A percentile compares a stretch with the other conserved stretches of the same genome.
phyloP scores from a whole-genome alignment of 2,113 vertebrate species.

The Gulo gulo region DNA sequence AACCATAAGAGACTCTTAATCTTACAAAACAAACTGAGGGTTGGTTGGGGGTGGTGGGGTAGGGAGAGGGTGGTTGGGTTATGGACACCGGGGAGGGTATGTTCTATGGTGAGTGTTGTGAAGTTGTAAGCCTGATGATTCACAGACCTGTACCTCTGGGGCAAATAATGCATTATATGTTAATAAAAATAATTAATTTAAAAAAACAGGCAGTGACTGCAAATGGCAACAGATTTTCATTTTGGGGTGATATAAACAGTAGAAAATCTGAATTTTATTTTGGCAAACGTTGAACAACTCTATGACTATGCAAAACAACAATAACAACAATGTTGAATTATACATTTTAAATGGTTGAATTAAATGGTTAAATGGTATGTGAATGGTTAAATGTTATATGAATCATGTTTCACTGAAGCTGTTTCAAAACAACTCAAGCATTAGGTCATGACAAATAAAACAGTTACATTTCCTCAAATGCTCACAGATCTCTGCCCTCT shows the following conservation, averaged over 20 bases:
- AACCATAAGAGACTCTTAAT: too few relatives aligned
- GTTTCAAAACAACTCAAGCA: background rate
- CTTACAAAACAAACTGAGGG: too few relatives aligned
- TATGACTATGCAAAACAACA: background rate
- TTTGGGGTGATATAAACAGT: background rate
- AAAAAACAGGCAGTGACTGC: background rate
- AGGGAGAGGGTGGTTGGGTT: too few relatives aligned
- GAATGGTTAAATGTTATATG: background rate
- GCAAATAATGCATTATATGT: too few relatives aligned
- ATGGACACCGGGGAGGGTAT: too few relatives aligned
- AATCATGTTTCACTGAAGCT: background rate
- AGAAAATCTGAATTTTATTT: background rate
- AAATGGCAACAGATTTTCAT: background rate
- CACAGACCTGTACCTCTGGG: too few relatives aligned
- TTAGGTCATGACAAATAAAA: background rate
- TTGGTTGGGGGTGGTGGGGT: too few relatives aligned
- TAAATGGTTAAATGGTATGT: background rate
- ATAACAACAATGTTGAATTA: background rate
- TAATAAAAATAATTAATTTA: too few relatives aligned
- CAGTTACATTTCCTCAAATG: background rate
- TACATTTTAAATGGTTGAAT: background rate
- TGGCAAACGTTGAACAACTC: background rate
- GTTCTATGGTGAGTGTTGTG: too few relatives aligned
- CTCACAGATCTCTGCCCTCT: background rate
- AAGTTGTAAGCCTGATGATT: too few relatives aligned